Evolutionary conservation across 1,140 invertebrate genomes (phyloP).

Genomic region (Dinoponera quadriceps): DNA sequence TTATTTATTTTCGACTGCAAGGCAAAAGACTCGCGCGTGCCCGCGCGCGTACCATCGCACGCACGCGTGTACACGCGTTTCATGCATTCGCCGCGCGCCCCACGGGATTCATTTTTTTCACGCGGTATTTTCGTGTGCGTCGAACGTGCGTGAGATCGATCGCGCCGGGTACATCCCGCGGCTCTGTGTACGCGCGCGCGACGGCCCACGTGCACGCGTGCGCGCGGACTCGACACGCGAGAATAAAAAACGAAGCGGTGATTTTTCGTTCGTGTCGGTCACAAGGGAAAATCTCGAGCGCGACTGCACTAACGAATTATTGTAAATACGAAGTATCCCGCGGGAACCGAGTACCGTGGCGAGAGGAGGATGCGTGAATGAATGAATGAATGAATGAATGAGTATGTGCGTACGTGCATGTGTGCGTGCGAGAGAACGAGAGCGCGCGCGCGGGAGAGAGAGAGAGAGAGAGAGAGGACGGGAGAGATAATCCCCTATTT

Average conservation of each 20-base stretch:
- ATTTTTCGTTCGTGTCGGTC: conserved; percentile 55
- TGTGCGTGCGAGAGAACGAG: background rate
- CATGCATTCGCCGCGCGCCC: conserved; percentile 21
- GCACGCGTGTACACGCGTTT: conserved; percentile 32
- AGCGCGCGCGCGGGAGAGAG: conserved; percentile 16
- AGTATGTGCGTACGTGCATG: conserved; percentile 3
- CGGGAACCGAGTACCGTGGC: conserved; percentile 59
- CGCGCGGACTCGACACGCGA: conserved; percentile 11
- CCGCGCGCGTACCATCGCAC: conserved; percentile 38
- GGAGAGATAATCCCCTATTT: conserved; percentile 28
- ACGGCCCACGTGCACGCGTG: background rate
- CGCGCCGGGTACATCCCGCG: background rate
- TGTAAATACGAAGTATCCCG: conserved; percentile 79
- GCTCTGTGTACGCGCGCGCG: background rate
- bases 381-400: conserved; percentile 36
- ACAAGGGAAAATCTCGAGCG: conserved; percentile 61
- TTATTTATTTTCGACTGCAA: conserved; percentile 72
- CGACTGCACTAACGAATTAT: conserved; percentile 76
- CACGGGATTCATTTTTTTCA: conserved; percentile 12
- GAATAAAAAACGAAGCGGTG: conserved; percentile 39
- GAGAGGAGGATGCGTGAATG: conserved; percentile 26
- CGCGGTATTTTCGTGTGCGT: conserved; percentile 6
- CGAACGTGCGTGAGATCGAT: conserved; percentile 17
- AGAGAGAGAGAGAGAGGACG: conserved; percentile 14
- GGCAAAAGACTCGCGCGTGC: conserved; percentile 39